Percentiles rank a stretch among this genome's conserved stretches.
phyloP scores from a whole-genome alignment of 2,888 invertebrate genomes.

The Sminthurides aquaticus region DNA sequence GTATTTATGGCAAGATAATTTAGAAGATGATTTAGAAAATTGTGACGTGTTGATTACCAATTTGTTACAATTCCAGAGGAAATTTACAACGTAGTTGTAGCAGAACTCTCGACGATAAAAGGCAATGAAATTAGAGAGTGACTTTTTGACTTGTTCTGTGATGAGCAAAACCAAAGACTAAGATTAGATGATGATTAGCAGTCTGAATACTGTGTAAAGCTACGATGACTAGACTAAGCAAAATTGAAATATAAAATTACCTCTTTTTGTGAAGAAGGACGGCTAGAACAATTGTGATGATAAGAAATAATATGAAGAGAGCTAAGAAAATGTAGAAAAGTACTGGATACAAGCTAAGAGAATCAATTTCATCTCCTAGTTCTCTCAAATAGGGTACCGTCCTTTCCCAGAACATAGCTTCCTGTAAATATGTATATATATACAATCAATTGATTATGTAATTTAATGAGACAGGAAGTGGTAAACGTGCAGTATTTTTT shows the following conservation, averaged over 20 bases:
- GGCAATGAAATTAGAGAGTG: conserved; percentile 9
- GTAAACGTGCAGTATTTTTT: too few species aligned
- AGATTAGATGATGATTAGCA: too few species aligned
- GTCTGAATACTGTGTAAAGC: background rate
- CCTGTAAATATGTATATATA: conserved; percentile 23
- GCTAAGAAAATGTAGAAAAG: conserved; percentile 39
- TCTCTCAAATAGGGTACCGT: conserved; percentile 37
- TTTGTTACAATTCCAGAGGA: too few species aligned
- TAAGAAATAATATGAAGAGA: conserved; percentile 33
- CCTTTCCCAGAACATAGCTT: conserved; percentile 37
- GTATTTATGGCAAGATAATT: too few species aligned
- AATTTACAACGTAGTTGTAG: background rate
- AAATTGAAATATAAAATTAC: conserved; percentile 10
- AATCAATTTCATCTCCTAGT: conserved; percentile 34
- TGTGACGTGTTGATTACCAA: too few species aligned
- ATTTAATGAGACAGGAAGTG: too few species aligned
- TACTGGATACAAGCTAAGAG: conserved; percentile 31
- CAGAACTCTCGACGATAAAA: background rate
- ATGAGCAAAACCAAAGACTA: background rate
- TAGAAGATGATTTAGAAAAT: too few species aligned
- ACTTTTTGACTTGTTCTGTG: conserved; percentile 20
- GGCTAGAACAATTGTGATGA: conserved; percentile 31
- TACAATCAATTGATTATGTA: background rate
- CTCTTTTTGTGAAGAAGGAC: conserved; percentile 29
- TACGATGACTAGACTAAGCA: background rate